Evolutionary conservation across 2,797 vertebrate species (phyloP), one percentile per base, ranked within the genome.

Genomic region (Lophotriccus pileatus): DNA sequence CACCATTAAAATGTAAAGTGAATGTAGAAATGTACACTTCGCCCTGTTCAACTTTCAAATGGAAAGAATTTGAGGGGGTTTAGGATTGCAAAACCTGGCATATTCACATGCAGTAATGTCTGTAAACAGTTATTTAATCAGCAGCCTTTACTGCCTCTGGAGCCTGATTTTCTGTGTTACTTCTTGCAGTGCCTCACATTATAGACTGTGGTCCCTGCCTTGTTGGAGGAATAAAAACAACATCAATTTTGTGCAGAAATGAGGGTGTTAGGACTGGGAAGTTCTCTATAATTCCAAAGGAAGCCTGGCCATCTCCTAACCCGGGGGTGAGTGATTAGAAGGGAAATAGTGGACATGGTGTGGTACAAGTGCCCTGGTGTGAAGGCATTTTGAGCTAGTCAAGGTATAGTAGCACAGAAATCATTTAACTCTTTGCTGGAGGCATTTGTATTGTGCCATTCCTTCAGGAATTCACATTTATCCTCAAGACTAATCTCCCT

Each of bases 151-250:
- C 17, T 85, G 19, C 55, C 47, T 41, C 17, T 49, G 59, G 56
- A 44, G 47, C 53, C 79, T 70, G 12, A 92, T 81, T 79, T 88
- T 81, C 52, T 84, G 18, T 77, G 39, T 52, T 84, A 14, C 49
- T 73, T 69, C 1, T 85, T 95, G 22, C 95, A 99, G 99, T 99
- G 89, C 98, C 99, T 15, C 96, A 58, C 13, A 83, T 97, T 58
- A 93, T 99, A 96, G 98, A 99, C 96, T 99, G 99, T 62, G 99
- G 99, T 36, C 98, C 94, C 86, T 99, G 99, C 95, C 98, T 99
- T 70, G 94, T 98, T 7, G 99, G 99, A 83, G 98, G 99, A 56
- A 82, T 98, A 19, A 99, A 98, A 97, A 93, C 98, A 72, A 96
- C 92, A 2, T 96, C 96, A 60, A 96, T 99, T 86, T 39, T 96